Conservation (phyloP, 2,888 invertebrate species). For the Ethmia dodecea region DNA sequence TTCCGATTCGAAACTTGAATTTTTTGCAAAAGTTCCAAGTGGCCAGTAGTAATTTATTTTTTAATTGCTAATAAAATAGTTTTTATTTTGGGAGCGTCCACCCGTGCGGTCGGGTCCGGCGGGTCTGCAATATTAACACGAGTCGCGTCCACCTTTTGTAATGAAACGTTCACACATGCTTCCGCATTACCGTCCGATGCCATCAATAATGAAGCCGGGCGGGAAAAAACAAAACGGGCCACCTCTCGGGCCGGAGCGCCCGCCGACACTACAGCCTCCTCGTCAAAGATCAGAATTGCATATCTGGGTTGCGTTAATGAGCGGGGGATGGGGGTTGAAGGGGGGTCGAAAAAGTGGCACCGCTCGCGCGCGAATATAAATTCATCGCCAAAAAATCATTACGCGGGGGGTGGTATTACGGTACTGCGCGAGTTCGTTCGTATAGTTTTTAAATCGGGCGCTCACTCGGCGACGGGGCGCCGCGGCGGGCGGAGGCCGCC, state of each 20-base stretch:
- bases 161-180: slow-evolving; percentile 78
- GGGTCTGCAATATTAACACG: slow-evolving; percentile 76
- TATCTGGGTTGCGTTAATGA: slow-evolving; percentile 82
- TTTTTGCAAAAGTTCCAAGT: neutral
- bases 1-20: slow-evolving; percentile 17
- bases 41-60: slow-evolving; percentile 40
- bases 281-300: slow-evolving; percentile 82
- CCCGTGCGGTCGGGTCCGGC: slow-evolving; percentile 73
- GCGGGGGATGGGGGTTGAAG: slow-evolving; percentile 62
- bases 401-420: slow-evolving; percentile 86
- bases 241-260: slow-evolving; percentile 74
- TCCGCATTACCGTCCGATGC: slow-evolving; percentile 78
- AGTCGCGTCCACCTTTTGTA: slow-evolving; percentile 76
- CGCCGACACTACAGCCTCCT: slow-evolving; percentile 78
- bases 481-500: slow-evolving; percentile 62
- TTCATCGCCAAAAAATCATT: slow-evolving; percentile 93
- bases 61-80: slow-evolving; percentile 26
- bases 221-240: slow-evolving; percentile 76
- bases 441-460: slow-evolving; percentile 77
- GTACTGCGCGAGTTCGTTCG: slow-evolving; percentile 70
- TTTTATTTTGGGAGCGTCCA: slow-evolving; percentile 64
- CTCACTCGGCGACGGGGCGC: slow-evolving; percentile 69
- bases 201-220: slow-evolving; percentile 79
- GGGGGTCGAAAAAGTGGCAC: slow-evolving; percentile 78
- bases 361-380: slow-evolving; percentile 83